Conservation (phyloP, 2,797 vertebrate genomes). For the Furcifer pardalis region DNA sequence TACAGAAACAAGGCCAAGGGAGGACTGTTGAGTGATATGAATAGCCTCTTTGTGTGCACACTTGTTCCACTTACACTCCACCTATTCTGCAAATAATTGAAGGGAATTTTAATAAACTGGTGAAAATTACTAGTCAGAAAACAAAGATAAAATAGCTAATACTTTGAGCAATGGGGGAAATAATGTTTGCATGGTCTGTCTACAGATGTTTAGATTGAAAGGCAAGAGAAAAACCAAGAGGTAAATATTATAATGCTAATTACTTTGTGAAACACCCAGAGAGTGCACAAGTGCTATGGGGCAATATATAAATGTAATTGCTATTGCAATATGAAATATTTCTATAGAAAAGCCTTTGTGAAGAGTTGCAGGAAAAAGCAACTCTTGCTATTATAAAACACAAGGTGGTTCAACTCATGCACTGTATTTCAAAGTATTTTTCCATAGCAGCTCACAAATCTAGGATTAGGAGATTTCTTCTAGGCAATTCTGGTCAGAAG, state of each 20-base stretch:
- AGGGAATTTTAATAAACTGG: not conserved
- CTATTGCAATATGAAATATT: not conserved
- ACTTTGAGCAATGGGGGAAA: not conserved
- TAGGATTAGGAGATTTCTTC: not conserved
- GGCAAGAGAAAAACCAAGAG: not conserved
- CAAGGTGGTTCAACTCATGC: not conserved
- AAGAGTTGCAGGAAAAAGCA: not conserved
- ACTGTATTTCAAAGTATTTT: not conserved
- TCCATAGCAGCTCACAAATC: not conserved
- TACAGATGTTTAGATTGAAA: not conserved
- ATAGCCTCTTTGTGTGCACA: constrained; percentile 1
- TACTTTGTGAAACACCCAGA: too few species aligned
- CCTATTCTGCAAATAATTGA: constrained; percentile 22
- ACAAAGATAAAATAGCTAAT: not conserved
- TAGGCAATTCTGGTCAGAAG: not conserved
- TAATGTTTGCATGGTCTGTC: not conserved
- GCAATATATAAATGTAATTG: too few species aligned
- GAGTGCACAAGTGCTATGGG: too few species aligned
- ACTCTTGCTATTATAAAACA: not conserved
- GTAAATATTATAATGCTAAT: not conserved
- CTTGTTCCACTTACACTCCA: not conserved
- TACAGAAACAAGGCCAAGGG: constrained; percentile 1
- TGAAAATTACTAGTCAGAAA: not conserved
- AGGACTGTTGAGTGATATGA: not conserved
- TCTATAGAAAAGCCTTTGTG: not conserved